These are phyloP conservation scores for Hydrozoanthus gracilis DNA, from an alignment of 92 coral and sea anemone genomes.

Conservation along the genomic window DNA sequence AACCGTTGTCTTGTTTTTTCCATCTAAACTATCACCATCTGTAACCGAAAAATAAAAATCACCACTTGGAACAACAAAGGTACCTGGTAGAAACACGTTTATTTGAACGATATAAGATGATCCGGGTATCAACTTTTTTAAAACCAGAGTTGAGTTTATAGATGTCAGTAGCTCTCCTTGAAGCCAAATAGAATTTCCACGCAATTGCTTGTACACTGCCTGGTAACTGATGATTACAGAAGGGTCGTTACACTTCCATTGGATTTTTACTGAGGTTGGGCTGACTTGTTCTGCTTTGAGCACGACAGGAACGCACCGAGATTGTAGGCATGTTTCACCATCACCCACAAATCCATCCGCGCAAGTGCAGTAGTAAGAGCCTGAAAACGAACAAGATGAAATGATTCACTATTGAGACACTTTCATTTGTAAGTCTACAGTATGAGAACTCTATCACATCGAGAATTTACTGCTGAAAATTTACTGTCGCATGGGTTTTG, in stretches of 20 bases:
- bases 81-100: background rate
- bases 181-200: constrained; percentile 4
- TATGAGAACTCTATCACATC: too few relatives aligned
- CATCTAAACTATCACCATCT: too few relatives aligned
- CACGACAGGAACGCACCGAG: constrained; percentile 19
- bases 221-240: constrained; percentile 17
- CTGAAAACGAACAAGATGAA: constrained; percentile 10
- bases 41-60: background rate
- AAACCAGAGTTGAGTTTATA: constrained; percentile 2
- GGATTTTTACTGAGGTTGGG: constrained; percentile 28
- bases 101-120: constrained; percentile 4
- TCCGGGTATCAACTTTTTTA: background rate
- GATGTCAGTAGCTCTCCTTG: background rate
- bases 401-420: too few relatives aligned
- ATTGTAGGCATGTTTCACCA: constrained; percentile 48
- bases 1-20: background rate
- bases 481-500: too few relatives aligned
- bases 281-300: constrained; percentile 31
- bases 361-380: constrained; percentile 58
- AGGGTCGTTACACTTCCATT: constrained; percentile 48
- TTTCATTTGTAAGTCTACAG: too few relatives aligned
- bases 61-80: background rate
- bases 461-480: too few relatives aligned
- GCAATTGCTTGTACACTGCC: background rate
- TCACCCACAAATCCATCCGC: constrained; percentile 50